phyloP scores from a whole-genome alignment of 2,888 invertebrate genomes.

The Thalpophila matura region DNA sequence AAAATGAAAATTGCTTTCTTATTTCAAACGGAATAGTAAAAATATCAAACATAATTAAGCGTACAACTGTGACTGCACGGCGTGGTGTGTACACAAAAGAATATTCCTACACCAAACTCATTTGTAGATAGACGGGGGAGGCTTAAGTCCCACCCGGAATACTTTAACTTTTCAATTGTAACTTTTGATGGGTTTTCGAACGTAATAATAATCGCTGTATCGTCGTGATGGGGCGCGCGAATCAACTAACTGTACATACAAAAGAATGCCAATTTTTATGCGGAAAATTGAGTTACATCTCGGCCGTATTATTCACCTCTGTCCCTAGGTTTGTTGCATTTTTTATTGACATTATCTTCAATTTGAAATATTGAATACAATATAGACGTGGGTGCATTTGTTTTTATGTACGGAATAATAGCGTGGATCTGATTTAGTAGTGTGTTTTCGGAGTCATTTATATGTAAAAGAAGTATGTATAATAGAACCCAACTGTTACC shows the following conservation, averaged over 20 bases:
- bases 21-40: slow-evolving; percentile 66
- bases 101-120: slow-evolving; percentile 87
- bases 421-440: slow-evolving; percentile 34
- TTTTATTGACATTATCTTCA: slow-evolving; percentile 73
- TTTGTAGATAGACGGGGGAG: slow-evolving; percentile 86
- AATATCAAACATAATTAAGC: slow-evolving; percentile 73
- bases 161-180: slow-evolving; percentile 91
- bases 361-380: slow-evolving; percentile 64
- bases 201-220: slow-evolving; percentile 90
- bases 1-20: slow-evolving; percentile 62
- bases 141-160: slow-evolving; percentile 86
- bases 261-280: slow-evolving; percentile 89
- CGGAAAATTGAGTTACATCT: slow-evolving; percentile 88
- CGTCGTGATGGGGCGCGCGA: slow-evolving; percentile 85
- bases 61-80: slow-evolving; percentile 67
- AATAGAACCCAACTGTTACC: background rate
- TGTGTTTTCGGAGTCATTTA: slow-evolving; percentile 4
- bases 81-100: slow-evolving; percentile 83
- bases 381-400: slow-evolving; percentile 31
- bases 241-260: slow-evolving; percentile 83
- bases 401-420: slow-evolving; percentile 27
- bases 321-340: slow-evolving; percentile 76
- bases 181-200: slow-evolving; percentile 91
- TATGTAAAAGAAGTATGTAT: background rate
- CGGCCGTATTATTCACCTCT: slow-evolving; percentile 81